Evolutionary conservation across 1,140 invertebrate species (phyloP), one percentile per base, ranked within the genome.

Genomic region (Polypedilum vanderplanki): DNA sequence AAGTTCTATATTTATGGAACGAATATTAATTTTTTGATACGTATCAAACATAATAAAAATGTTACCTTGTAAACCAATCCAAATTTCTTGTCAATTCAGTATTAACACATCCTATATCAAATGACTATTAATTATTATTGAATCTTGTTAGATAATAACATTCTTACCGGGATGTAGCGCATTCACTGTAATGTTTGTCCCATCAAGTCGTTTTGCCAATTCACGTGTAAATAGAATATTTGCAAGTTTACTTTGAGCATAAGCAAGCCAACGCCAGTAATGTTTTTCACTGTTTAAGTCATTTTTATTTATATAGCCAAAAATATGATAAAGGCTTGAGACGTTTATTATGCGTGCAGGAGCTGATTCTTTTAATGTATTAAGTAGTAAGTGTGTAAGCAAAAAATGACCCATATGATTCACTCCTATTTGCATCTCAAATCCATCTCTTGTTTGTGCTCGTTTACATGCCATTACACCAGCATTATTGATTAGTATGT

Each of bases 401-500:
- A 96, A 84, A 79, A 96, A 96, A 79, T 96, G 94, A 0, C 92
- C 92, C 74, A 94, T 82, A 81, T 94, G 89, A 81, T 94, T 94
- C 0, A 89, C 88, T 15, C 89, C 91, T 17, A 94, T 84, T 76
- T 94, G 90, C 74, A 87, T 87, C 80, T 97, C 95, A 79, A 91
- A 91, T 1, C 93, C 93, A 78, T 96, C 93, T 76, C 87, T 87
- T 0, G 90, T 91, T 75, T 86, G 86, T 7, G 82, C 78, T 7
- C 86, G 80, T 3, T 90, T 90, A 76, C 90, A 89, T 76, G 88
- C 86, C 90, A 91, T 91, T 0, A 95, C 87, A 10, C 92, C 94
- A 20, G 94, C 95, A 85, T 98, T 98, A 81, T 97, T 97, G 70
- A 98, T 90, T 41, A 98, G 84, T 40, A 95, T 87, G 84, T 97